Evolutionary conservation across 2,888 invertebrate species (phyloP), one percentile per base, ranked within the genome.

Genomic region (Galeopsomyia nigrocyanea): DNA sequence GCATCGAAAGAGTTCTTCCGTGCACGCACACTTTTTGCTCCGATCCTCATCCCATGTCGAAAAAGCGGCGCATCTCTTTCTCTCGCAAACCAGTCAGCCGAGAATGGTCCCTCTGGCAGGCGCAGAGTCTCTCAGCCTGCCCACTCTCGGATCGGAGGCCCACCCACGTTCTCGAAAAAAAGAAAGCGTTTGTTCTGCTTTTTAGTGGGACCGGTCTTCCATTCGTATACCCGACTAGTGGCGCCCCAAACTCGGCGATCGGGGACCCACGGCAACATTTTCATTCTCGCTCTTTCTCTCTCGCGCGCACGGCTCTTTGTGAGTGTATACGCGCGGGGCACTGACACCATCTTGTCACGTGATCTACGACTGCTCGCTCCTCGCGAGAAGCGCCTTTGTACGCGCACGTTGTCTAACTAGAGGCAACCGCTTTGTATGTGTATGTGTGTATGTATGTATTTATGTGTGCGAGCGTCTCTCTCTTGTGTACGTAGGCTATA

Each of bases 141-240:
- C 81, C 77, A 75, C 78, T 78, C 80, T 81, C 46, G 31, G 0
- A 50, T 60, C 56, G 50, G 77, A 78, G 81, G 81, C 80, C 82
- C 81, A 83, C 83, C 81, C 82, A 83, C 81, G 81, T 78, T 75
- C 13, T 77, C 79, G 79, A 76, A 68, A 73, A 80, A 79, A 80
- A 77, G 79, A 76, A 76, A 77, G 76, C 16, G 5, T 9, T n/a
- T 39, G 3, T 14, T 39, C n/a, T 31, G 31, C 5, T 5, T 26
- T 17, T 17, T n/a, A n/a, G n/a, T 50, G 55, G 17, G 26, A 10
- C 61, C 65, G 22, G 56, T 68, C 68, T 72, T 70, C 74, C 67
- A 17, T 50, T 26, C 26, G 26, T 31, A 51, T 56, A 82, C 79
- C 82, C 83, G 80, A 82, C 80, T 77, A 68, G 81, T 82, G 81